phyloP scores from a whole-genome alignment of 2,113 vertebrate species.

The Cercocebus atys region DNA sequence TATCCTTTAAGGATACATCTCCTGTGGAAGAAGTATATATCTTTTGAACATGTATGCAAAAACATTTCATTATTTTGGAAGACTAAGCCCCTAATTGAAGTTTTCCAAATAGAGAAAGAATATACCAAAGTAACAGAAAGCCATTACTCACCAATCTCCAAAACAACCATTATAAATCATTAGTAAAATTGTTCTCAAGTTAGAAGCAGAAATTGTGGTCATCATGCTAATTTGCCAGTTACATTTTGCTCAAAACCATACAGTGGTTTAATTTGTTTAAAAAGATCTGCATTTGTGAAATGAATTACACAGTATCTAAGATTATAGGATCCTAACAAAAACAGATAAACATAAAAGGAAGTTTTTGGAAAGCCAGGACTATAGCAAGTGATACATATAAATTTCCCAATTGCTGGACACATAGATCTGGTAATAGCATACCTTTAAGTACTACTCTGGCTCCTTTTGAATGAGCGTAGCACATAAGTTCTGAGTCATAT shows the following conservation, averaged over 20 bases:
- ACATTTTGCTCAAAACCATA: slow-evolving; percentile 40
- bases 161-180: slow-evolving; percentile 24
- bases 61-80: slow-evolving; percentile 38
- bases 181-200: slow-evolving; percentile 44
- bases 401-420: neutral
- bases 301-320: slow-evolving; percentile 3
- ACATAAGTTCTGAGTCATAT: slow-evolving; percentile 94
- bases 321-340: slow-evolving; percentile 24
- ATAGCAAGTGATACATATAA: neutral
- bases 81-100: slow-evolving; percentile 12
- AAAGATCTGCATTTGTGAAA: slow-evolving; percentile 12
- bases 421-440: slow-evolving; percentile 67
- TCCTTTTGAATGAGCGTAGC: slow-evolving; percentile 92
- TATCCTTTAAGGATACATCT: slow-evolving; percentile 87
- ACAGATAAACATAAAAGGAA: slow-evolving; percentile 14
- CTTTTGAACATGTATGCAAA: neutral
- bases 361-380: neutral
- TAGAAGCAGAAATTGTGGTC: slow-evolving; percentile 32
- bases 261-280: slow-evolving; percentile 12
- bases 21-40: slow-evolving; percentile 82
- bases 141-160: slow-evolving; percentile 30
- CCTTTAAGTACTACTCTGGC: slow-evolving; percentile 94
- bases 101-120: slow-evolving; percentile 43
- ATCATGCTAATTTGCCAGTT: slow-evolving; percentile 17
- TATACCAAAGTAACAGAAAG: slow-evolving; percentile 18